Conservation (phyloP, 2,113 vertebrate genomes). For the Alces alces region DNA sequence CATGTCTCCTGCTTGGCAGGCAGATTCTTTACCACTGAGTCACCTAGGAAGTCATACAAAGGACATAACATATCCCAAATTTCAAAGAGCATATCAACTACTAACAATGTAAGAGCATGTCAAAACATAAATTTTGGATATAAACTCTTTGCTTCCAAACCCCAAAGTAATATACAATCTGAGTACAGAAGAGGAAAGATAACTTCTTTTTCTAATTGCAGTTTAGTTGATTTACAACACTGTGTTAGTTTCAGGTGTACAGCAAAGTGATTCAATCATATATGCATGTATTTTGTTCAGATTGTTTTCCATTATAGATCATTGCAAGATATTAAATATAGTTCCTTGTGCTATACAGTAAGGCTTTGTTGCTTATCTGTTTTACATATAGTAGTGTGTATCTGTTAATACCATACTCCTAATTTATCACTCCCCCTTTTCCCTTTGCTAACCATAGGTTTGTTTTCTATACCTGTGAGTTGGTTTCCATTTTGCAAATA, state of each 20-base stretch:
- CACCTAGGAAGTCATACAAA: neutral
- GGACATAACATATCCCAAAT: neutral
- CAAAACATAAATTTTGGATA: neutral
- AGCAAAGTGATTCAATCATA: neutral
- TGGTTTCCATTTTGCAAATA: neutral
- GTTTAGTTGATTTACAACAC: neutral
- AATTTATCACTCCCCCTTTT: neutral
- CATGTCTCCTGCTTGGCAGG: neutral
- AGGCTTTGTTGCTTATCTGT: neutral
- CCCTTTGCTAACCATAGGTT: neutral
- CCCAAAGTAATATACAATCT: neutral
- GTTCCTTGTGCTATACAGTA: neutral
- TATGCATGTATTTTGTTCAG: neutral
- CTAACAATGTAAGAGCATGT: accelerated
- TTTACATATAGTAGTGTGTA: neutral
- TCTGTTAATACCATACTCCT: neutral
- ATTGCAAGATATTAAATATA: neutral
- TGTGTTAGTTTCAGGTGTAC: neutral
- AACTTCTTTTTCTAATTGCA: neutral
- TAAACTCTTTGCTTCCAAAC: neutral
- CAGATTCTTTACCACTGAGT: neutral
- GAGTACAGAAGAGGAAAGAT: neutral
- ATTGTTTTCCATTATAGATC: neutral
- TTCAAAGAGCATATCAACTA: neutral
- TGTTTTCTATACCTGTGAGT: neutral